These are phyloP conservation scores for Ceratina calcarata DNA, from an alignment of 1,140 invertebrate species.

Conservation along the genomic window DNA sequence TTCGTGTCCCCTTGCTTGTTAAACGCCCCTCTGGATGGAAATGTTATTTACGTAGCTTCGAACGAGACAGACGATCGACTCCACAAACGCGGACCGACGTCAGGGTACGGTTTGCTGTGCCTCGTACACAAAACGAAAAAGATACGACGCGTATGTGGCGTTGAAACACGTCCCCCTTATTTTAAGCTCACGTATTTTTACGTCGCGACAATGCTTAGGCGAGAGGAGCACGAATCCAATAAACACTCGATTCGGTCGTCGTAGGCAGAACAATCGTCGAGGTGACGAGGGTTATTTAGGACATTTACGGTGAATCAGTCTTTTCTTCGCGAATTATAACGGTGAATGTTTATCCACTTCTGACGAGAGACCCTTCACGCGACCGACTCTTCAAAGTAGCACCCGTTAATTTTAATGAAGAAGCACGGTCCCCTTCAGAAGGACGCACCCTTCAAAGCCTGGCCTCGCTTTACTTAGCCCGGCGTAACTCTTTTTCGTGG, in stretches of 20 bases:
- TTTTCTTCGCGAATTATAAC: slow-evolving; percentile 46
- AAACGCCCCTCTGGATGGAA: slow-evolving; percentile 20
- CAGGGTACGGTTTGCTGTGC: neutral
- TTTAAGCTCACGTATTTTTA: no score
- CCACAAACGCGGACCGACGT: slow-evolving; percentile 16
- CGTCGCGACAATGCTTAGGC: no score
- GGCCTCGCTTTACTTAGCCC: slow-evolving; percentile 60
- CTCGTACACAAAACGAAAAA: neutral
- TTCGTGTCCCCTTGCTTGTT: slow-evolving; percentile 44
- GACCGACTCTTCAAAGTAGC: slow-evolving; percentile 40
- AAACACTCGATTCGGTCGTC: neutral
- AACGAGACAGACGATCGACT: slow-evolving; percentile 44
- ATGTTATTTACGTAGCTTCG: slow-evolving; percentile 48
- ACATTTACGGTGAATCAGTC: slow-evolving; percentile 31
- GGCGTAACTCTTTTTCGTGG: slow-evolving; percentile 66
- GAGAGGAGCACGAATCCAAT: neutral
- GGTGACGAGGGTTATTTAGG: slow-evolving; percentile 36
- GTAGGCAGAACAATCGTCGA: neutral
- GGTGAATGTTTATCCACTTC: slow-evolving; percentile 49
- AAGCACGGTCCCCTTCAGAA: slow-evolving; percentile 48
- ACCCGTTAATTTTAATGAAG: slow-evolving; percentile 54
- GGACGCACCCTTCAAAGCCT: slow-evolving; percentile 45
- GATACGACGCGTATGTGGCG: neutral
- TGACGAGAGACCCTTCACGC: slow-evolving; percentile 42
- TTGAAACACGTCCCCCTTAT: no score